phyloP scores from a whole-genome alignment of 2,113 vertebrate genomes.

The Cathartes aura region DNA sequence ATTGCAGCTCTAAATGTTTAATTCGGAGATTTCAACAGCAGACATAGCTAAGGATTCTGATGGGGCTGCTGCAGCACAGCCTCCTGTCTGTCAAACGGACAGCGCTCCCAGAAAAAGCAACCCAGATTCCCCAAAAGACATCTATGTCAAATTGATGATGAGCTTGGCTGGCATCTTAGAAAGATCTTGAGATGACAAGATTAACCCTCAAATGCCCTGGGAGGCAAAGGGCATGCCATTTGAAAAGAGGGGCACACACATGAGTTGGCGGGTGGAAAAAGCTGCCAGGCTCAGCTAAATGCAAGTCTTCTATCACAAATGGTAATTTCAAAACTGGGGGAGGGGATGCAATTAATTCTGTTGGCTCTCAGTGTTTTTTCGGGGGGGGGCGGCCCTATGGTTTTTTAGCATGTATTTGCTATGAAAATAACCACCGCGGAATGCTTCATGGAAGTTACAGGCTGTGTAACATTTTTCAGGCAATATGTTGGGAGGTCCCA shows the following conservation, averaged over 20 bases:
- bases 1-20: slow-evolving; percentile 80
- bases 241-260: slow-evolving; percentile 19
- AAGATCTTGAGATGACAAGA: slow-evolving; percentile 66
- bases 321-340: background rate
- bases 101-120: slow-evolving; percentile 69
- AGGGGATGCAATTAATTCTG: background rate
- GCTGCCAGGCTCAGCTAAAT: background rate
- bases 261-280: background rate
- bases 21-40: slow-evolving; percentile 48
- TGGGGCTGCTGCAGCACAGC: background rate
- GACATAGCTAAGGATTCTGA: background rate
- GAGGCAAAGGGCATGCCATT: slow-evolving; percentile 46
- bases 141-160: slow-evolving; percentile 77
- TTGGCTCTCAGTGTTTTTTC: background rate
- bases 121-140: slow-evolving; percentile 74
- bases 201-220: slow-evolving; percentile 65
- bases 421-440: background rate
- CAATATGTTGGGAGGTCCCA: fast-evolving
- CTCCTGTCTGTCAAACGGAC: slow-evolving; percentile 70
- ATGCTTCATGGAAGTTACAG: background rate
- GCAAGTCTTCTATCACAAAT: background rate
- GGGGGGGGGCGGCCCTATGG: fast-evolving
- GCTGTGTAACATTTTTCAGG: background rate
- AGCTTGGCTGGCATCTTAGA: slow-evolving; percentile 71
- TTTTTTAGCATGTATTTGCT: background rate